Evolutionary conservation across 2,797 vertebrate species (phyloP), one percentile per base, ranked within the genome.

Genomic region (Muraenolepis orangiensis): DNA sequence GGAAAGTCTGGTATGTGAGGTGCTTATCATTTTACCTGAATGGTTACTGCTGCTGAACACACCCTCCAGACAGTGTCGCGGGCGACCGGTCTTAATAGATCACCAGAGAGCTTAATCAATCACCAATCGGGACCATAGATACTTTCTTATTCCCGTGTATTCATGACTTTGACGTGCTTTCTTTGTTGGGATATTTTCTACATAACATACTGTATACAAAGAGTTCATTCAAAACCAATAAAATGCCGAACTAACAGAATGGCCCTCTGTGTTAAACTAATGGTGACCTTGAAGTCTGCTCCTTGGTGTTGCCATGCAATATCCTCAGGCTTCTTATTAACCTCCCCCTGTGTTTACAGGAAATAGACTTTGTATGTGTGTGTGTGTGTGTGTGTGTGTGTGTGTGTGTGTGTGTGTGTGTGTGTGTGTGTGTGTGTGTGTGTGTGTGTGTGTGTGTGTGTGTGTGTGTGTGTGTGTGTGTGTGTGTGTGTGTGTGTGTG

Each of bases 251-350:
- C 11, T 10, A 64, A 64, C 26, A 64, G 23, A 64, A 64, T 26
- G 23, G 57, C 23, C 23, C 57, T 64, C 23, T 23, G 31, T 67
- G 14, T 31, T 6, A 66, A 66, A 66, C 13, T 10, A 72, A n/a
- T n/a, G n/a, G n/a, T 75, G 84, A 88, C 86, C 85, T 85, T 76
- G 78, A 78, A 31, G 67, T 70, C 5, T 16, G n/a, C 4, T 29
- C 69, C 72, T 78, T 3, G 74, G 82, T 30, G 66, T 31, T 28
- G 6, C 28, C 4, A 30, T 31, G 26, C 66, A 61, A 28, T 57
- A 67, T 40, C 20, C 26, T 73, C n/a, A 31, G 11, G 78, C 89
- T 88, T 86, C 72, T 82, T 74, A 89, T 89, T 89, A 87, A 90
- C 86, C 26, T 61, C 11, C 23, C 11, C 23, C 7, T 0, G 1